Evolutionary conservation across 1,140 invertebrate genomes (phyloP), one percentile per base, ranked within the genome.

Genomic region (Sitodiplosis mosellana): DNA sequence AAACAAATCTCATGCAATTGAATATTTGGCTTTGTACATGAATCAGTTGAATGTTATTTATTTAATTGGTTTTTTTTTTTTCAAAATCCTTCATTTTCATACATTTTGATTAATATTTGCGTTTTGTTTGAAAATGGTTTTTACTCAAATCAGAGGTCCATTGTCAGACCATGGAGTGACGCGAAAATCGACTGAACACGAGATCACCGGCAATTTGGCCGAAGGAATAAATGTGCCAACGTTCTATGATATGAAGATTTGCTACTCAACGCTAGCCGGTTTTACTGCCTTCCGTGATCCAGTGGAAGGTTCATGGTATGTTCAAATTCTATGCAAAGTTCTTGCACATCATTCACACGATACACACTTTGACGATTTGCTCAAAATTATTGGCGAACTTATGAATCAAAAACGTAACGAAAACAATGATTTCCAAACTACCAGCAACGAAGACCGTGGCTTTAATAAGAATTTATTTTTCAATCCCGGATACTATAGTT

Each of bases 301-400:
- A 0, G 49, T 57, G 7, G 56, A 55, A 19, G 84, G 83, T 15
- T 80, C 79, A 47, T 85, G 81, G 79, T 85, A 81, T 56, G 79
- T 87, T 46, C 77, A 83, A 57, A 68, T 73, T 47, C 65, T 87
- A 42, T 87, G 83, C 61, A 67, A 80, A 55, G 70, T 78, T 49
- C 81, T 87, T 57, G 81, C 81, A 63, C 68, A 75, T 41, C 61
- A 77, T 55, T 81, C 81, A 7, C 66, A 74, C 54, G 62, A 75
- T 53, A 67, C 65, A 27, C 70, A 80, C 56, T 55, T 87, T 19
- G 70, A 75, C 51, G 70, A 76, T 55, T 70, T 87, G 53, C 66
- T 86, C 38, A 73, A 70, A 52, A 69, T 75, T 52, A 79, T 82
- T 7, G 66, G 75, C 53, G 44, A 36, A 7, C 49, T 54, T 18